phyloP scores from a whole-genome alignment of 2,888 invertebrate species.

The Nasonovia ribisnigri region DNA sequence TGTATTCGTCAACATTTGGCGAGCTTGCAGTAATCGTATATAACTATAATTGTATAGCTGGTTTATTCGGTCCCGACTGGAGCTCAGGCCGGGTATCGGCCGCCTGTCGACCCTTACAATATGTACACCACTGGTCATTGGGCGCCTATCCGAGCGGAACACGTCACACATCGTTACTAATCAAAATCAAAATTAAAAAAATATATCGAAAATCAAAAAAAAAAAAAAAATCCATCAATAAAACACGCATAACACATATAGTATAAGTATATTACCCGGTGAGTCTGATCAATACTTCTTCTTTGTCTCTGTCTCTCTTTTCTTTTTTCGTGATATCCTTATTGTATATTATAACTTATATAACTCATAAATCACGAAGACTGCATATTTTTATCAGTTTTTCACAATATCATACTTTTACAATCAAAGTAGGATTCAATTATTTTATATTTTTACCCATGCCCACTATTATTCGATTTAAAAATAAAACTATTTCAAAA shows the following conservation, averaged over 20 bases:
- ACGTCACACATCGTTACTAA: slow-evolving; percentile 60
- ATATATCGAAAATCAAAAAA: slow-evolving; percentile 32
- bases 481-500: background rate
- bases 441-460: background rate
- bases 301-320: slow-evolving; percentile 46
- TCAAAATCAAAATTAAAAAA: slow-evolving; percentile 57
- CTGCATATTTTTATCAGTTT: background rate
- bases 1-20: slow-evolving; percentile 23
- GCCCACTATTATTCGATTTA: background rate
- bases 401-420: background rate
- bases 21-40: slow-evolving; percentile 49
- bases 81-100: slow-evolving; percentile 70
- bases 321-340: slow-evolving; percentile 30
- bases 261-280: slow-evolving; percentile 50
- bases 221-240: slow-evolving; percentile 58
- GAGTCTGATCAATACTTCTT: slow-evolving; percentile 61
- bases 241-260: slow-evolving; percentile 52
- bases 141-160: slow-evolving; percentile 66
- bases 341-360: background rate
- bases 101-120: slow-evolving; percentile 70
- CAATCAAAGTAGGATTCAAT: background rate
- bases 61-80: slow-evolving; percentile 72
- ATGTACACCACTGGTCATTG: slow-evolving; percentile 68
- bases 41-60: slow-evolving; percentile 69
- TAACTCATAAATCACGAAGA: background rate